A percentile compares a stretch with the other conserved stretches of the same genome.
These are phyloP conservation scores for Argyra leucocephala DNA, from an alignment of 2,888 invertebrate species.

Conservation along the genomic window DNA sequence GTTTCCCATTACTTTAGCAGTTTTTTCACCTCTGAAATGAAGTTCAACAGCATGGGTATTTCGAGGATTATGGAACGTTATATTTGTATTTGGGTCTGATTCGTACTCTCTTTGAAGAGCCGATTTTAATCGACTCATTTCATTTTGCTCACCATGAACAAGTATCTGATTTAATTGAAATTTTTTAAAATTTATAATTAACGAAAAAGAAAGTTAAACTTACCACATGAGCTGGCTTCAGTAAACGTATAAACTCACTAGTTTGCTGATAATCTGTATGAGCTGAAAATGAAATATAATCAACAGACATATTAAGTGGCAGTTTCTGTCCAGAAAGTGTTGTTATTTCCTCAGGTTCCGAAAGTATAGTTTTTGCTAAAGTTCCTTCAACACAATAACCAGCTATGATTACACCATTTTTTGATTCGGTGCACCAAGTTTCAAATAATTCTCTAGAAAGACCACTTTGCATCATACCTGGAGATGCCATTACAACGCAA, in stretches of 20 bases:
- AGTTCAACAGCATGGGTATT: slow-evolving; percentile 90
- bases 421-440: slow-evolving; percentile 96
- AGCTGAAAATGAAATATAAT: slow-evolving; percentile 98
- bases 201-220: slow-evolving; percentile 30
- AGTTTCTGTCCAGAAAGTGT: slow-evolving; percentile 93
- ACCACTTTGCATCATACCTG: slow-evolving; percentile 99
- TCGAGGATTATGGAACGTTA: slow-evolving; percentile 87
- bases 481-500: slow-evolving; percentile 98
- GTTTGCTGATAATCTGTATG: slow-evolving; percentile 69
- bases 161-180: slow-evolving; percentile 26
- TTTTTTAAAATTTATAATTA: slow-evolving; percentile 8
- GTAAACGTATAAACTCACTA: slow-evolving; percentile 86
- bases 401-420: slow-evolving; percentile 97
- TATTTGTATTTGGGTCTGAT: slow-evolving; percentile 61
- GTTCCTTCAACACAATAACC: slow-evolving; percentile 91
- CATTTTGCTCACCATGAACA: slow-evolving; percentile 98
- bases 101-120: slow-evolving; percentile 75
- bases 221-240: slow-evolving; percentile 93
- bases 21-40: slow-evolving; percentile 94
- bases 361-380: slow-evolving; percentile 82
- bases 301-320: slow-evolving; percentile 93
- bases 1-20: slow-evolving; percentile 94
- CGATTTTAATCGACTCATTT: slow-evolving; percentile 92
- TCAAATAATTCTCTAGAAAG: slow-evolving; percentile 95
- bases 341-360: slow-evolving; percentile 95